Conservation (phyloP, 2,797 vertebrate species). For the Carcharodon carcharias region DNA sequence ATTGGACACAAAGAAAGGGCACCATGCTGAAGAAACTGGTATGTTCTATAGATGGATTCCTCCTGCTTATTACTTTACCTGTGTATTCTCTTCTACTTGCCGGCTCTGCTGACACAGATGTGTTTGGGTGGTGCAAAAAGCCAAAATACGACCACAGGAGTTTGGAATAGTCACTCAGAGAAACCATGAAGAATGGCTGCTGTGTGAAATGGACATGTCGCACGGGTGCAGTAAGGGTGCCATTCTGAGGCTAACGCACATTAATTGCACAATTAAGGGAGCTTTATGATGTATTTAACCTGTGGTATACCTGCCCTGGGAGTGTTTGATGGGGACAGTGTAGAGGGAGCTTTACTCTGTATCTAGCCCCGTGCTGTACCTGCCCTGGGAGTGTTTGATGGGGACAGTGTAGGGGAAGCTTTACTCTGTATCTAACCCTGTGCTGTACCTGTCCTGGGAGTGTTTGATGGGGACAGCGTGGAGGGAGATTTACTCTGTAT, state of each 20-base stretch:
- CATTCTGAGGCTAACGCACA: background rate
- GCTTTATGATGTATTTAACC: background rate
- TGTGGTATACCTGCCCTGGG: background rate
- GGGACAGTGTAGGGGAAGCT: background rate
- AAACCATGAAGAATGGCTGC: background rate
- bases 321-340: background rate
- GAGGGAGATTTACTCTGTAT: background rate
- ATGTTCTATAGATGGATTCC: background rate
- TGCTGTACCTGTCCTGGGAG: background rate
- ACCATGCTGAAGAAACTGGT: constrained; percentile 35
- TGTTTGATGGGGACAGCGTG: background rate
- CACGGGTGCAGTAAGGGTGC: background rate
- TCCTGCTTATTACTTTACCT: too few relatives aligned
- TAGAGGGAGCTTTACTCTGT: background rate
- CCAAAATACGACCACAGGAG: background rate
- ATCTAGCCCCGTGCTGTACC: background rate
- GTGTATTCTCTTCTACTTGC: background rate
- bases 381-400: background rate
- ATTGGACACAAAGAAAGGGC: background rate
- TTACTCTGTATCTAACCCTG: background rate
- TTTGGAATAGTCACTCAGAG: background rate
- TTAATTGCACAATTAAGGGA: background rate
- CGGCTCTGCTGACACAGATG: too few relatives aligned
- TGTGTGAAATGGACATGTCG: background rate
- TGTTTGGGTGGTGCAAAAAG: background rate